Conservation (phyloP, 2,888 invertebrate genomes). For the Phlogophora meticulosa region DNA sequence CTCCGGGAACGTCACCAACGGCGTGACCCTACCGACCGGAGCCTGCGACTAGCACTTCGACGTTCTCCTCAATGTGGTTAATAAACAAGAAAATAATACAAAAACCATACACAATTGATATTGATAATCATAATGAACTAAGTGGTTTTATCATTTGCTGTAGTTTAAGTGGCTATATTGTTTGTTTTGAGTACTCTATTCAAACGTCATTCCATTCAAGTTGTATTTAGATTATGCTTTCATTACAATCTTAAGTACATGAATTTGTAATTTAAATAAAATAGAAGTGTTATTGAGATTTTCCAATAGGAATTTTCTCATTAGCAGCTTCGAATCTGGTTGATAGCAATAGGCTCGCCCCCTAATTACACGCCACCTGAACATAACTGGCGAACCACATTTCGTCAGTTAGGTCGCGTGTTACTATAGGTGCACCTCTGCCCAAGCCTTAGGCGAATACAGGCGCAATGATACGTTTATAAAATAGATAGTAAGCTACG, state of each 20-base stretch:
- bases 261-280: background rate
- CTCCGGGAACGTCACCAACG: conserved; percentile 99
- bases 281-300: background rate
- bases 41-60: conserved; percentile 99
- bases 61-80: conserved; percentile 92
- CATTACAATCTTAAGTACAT: background rate
- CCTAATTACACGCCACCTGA: too few species aligned
- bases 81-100: background rate
- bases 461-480: too few species aligned
- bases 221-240: background rate
- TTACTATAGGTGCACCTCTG: too few species aligned
- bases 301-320: too few species aligned
- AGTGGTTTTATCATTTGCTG: conserved; percentile 1
- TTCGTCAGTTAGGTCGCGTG: too few species aligned
- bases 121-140: background rate
- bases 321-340: too few species aligned
- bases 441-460: too few species aligned
- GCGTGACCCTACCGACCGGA: conserved; percentile 99
- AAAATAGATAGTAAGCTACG: too few species aligned
- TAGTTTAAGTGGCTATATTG: background rate
- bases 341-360: too few species aligned
- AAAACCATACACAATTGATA: background rate
- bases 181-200: conserved; percentile 12
- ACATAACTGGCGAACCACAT: too few species aligned
- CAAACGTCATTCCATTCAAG: conserved; percentile 5